A percentile compares a stretch with the other conserved stretches of the same genome.
phyloP scores from a whole-genome alignment of 2,888 invertebrate species.

The Andrena minutula region DNA sequence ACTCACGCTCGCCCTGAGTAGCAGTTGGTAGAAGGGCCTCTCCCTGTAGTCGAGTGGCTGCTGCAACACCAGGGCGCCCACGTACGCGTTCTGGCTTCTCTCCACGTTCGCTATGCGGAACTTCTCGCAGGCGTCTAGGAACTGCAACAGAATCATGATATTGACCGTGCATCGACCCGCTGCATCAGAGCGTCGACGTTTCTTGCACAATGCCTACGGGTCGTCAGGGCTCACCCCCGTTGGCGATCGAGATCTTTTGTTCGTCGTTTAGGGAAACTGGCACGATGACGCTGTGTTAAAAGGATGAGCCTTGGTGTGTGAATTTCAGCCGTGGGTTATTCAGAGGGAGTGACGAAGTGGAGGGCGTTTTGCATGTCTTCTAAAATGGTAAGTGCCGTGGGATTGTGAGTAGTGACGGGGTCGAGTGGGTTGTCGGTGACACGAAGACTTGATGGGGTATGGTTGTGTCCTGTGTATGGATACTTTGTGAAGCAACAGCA shows the following conservation, averaged over 20 bases:
- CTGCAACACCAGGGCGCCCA: constrained; percentile 90
- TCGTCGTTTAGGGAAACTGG: not conserved
- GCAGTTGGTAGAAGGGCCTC: constrained; percentile 91
- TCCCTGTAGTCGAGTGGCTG: constrained; percentile 91
- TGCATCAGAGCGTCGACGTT: not conserved
- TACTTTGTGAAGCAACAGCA: no score
- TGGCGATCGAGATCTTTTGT: constrained; percentile 7
- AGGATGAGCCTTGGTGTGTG: not conserved
- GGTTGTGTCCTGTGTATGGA: no score
- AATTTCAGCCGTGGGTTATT: not conserved
- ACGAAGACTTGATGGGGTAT: no score
- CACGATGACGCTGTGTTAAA: not conserved
- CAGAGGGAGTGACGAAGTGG: not conserved
- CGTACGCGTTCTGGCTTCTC: constrained; percentile 89
- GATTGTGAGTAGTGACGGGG: no score
- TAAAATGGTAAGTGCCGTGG: no score
- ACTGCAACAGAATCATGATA: constrained; percentile 85
- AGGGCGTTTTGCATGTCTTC: no score
- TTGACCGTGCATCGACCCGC: not conserved
- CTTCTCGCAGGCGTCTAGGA: constrained; percentile 90
- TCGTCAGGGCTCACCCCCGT: not conserved
- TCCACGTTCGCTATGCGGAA: constrained; percentile 89
- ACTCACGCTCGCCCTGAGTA: constrained; percentile 91
- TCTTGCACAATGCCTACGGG: not conserved
- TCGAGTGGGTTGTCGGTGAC: no score